A percentile compares a stretch with the other conserved stretches of the same genome.
These are phyloP conservation scores for Babyrousa celebensis DNA, from an alignment of 2,797 vertebrate species.

Conservation along the genomic window DNA sequence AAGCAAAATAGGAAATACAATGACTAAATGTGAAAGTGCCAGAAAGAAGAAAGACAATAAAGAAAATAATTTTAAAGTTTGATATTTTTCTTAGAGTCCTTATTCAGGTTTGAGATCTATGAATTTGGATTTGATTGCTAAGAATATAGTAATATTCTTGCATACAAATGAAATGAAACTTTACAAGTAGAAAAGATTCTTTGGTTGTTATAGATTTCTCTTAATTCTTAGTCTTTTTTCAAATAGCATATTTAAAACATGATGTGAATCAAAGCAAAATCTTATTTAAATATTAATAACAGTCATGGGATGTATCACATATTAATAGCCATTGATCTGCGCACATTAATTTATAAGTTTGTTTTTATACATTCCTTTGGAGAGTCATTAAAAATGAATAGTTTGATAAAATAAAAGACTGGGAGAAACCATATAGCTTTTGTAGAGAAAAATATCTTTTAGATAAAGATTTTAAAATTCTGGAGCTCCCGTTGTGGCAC, in stretches of 20 bases:
- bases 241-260: slow-evolving; percentile 58
- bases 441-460: slow-evolving; percentile 22
- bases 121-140: slow-evolving; percentile 54
- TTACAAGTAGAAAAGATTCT: slow-evolving; percentile 27
- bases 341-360: background rate
- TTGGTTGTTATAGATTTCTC: background rate
- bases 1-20: slow-evolving; percentile 31
- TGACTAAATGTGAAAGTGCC: slow-evolving; percentile 57
- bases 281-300: slow-evolving; percentile 48
- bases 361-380: background rate
- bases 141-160: slow-evolving; percentile 7
- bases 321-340: slow-evolving; percentile 31
- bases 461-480: background rate
- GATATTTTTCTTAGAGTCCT: slow-evolving; percentile 53
- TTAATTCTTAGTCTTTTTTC: slow-evolving; percentile 61
- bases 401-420: slow-evolving; percentile 63
- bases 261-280: slow-evolving; percentile 36
- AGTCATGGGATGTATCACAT: background rate
- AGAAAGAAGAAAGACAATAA: slow-evolving; percentile 47
- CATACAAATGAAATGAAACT: slow-evolving; percentile 42
- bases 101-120: slow-evolving; percentile 69
- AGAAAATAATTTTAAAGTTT: slow-evolving; percentile 8
- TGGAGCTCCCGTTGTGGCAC: no score
- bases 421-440: background rate
- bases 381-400: slow-evolving; percentile 28